phyloP scores from a whole-genome alignment of 2,888 invertebrate species.

The Calliphora vomitoria region DNA sequence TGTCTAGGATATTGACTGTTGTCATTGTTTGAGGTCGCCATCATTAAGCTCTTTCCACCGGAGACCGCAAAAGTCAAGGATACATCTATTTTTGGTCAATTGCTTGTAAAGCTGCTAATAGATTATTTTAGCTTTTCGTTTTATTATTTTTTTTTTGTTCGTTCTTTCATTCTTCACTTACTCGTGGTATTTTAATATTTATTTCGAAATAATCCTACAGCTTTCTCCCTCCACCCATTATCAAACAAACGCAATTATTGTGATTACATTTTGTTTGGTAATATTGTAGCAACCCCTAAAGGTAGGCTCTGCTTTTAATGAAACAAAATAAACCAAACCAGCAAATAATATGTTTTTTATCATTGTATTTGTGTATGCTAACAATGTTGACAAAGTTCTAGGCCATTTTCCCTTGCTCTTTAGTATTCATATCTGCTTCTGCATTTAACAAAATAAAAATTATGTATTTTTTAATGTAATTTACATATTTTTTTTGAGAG shows the following conservation, averaged over 20 bases:
- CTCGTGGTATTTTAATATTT: constrained; percentile 17
- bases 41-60: constrained; percentile 44
- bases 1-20: constrained; percentile 78
- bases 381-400: neutral
- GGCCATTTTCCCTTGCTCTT: neutral
- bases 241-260: neutral
- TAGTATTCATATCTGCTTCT: neutral
- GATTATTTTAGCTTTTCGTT: constrained; percentile 17
- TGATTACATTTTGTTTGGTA: neutral
- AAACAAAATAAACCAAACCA: neutral
- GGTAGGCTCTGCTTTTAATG: constrained; percentile 10
- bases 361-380: neutral
- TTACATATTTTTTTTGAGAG: constrained; percentile 33
- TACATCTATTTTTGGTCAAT: constrained; percentile 68
- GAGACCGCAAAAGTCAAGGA: constrained; percentile 70
- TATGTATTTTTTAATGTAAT: constrained; percentile 31
- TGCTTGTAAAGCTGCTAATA: constrained; percentile 51
- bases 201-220: neutral
- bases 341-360: neutral
- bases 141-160: neutral
- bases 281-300: neutral
- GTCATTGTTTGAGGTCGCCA: constrained; percentile 75
- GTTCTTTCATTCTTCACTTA: neutral
- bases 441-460: neutral
- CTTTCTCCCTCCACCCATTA: neutral